Conservation (phyloP, 2,797 vertebrate genomes). For the Ibycter americanus region DNA sequence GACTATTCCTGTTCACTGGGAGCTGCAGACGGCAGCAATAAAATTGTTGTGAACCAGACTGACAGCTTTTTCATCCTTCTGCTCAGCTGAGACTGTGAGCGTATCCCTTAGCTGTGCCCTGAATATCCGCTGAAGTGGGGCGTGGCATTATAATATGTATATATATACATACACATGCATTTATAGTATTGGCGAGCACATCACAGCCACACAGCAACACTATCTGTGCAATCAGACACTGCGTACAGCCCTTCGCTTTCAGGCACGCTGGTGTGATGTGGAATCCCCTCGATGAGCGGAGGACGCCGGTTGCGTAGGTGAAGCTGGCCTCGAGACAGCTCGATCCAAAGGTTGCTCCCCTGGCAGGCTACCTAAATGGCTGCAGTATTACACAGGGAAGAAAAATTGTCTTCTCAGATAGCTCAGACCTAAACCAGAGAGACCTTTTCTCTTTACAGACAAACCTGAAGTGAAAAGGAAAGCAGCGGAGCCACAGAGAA, state of each 20-base stretch:
- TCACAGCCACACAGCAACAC: background rate
- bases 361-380: background rate
- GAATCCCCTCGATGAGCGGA: background rate
- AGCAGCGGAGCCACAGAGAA: background rate
- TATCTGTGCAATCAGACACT: background rate
- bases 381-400: background rate
- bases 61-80: background rate
- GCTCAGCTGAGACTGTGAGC: background rate
- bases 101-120: background rate
- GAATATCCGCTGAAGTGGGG: background rate
- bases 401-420: background rate
- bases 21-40: background rate
- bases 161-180: background rate
- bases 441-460: background rate
- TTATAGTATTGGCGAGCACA: background rate
- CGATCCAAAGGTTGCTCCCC: background rate
- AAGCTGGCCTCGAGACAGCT: rapidly evolving
- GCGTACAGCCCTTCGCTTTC: background rate
- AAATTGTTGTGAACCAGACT: background rate
- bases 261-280: background rate
- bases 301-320: background rate
- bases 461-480: background rate
- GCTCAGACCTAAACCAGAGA: background rate
- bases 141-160: background rate
- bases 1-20: background rate